Percentiles rank a stretch among this genome's conserved stretches.
Evolutionary conservation across 2,888 invertebrate genomes (phyloP).

Genomic region (Lithophane ornitopus): DNA sequence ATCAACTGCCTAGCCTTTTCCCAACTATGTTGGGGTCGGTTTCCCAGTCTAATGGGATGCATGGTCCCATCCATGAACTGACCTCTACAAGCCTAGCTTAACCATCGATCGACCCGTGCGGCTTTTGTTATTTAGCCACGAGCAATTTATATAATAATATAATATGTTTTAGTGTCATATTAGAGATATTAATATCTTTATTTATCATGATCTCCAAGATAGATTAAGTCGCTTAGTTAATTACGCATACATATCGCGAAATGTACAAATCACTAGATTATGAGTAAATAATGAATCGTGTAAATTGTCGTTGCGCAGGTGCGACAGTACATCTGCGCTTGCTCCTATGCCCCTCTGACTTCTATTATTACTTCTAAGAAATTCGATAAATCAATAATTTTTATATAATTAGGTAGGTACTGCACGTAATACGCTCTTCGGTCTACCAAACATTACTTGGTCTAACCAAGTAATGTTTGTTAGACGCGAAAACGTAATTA

Average conservation of each 20-base stretch:
- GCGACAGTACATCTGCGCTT: slow-evolving; percentile 84
- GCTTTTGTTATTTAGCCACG: too few species aligned
- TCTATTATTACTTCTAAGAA: slow-evolving; percentile 68
- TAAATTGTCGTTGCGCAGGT: slow-evolving; percentile 83
- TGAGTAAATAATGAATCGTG: slow-evolving; percentile 75
- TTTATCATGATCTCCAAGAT: background rate
- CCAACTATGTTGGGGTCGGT: too few species aligned
- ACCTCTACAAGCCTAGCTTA: too few species aligned
- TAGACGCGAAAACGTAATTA: slow-evolving; percentile 64
- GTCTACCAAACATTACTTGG: slow-evolving; percentile 61
- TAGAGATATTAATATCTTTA: background rate
- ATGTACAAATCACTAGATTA: slow-evolving; percentile 62
- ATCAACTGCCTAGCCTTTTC: too few species aligned
- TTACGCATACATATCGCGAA: slow-evolving; percentile 67
- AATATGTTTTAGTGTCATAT: background rate
- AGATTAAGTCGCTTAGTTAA: slow-evolving; percentile 27
- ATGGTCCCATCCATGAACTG: too few species aligned
- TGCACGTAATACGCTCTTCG: slow-evolving; percentile 25
- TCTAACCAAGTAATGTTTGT: too few species aligned
- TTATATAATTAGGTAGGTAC: slow-evolving; percentile 53
- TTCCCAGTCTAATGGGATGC: too few species aligned
- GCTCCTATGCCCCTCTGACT: slow-evolving; percentile 72
- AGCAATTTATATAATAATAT: background rate
- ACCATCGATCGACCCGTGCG: too few species aligned
- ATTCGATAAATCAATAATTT: slow-evolving; percentile 58